Evolutionary conservation across 1,140 invertebrate genomes (phyloP).

Genomic region (Matsumurasca onukii): DNA sequence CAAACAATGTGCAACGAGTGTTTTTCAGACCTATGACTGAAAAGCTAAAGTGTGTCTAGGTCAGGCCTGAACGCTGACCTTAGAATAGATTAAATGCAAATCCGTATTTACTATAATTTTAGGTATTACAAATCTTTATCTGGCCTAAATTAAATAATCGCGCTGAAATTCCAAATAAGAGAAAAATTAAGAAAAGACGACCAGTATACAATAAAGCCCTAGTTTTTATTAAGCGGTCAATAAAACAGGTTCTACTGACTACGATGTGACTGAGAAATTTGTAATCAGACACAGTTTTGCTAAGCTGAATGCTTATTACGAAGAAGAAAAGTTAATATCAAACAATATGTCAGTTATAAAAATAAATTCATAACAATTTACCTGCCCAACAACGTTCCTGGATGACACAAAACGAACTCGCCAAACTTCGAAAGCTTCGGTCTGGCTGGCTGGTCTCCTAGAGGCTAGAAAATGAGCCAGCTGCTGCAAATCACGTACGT

Average conservation of each 20-base stretch:
- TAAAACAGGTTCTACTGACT: no score
- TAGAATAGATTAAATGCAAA: neutral
- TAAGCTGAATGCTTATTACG: no score
- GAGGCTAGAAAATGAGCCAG: neutral
- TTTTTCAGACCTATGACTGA: neutral
- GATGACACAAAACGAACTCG: neutral
- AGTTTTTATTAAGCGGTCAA: no score
- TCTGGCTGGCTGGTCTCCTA: neutral
- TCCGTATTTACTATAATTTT: neutral
- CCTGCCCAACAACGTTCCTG: neutral
- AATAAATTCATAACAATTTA: conserved; percentile 9
- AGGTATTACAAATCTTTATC: neutral
- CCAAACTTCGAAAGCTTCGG: neutral
- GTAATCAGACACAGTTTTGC: no score
- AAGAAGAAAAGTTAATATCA: no score
- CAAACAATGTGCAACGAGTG: neutral
- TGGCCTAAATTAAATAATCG: neutral
- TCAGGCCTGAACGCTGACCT: neutral
- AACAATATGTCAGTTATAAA: no score
- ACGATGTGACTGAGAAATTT: no score
- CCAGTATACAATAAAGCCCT: no score
- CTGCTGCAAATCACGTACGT: conserved; percentile 12
- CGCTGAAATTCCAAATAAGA: no score
- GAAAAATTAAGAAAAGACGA: no score
- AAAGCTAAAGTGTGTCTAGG: neutral